Percentiles rank a stretch among this genome's conserved stretches.
phyloP scores from a whole-genome alignment of 92 coral and sea anemone genomes.

The Parazoanthus darwini region DNA sequence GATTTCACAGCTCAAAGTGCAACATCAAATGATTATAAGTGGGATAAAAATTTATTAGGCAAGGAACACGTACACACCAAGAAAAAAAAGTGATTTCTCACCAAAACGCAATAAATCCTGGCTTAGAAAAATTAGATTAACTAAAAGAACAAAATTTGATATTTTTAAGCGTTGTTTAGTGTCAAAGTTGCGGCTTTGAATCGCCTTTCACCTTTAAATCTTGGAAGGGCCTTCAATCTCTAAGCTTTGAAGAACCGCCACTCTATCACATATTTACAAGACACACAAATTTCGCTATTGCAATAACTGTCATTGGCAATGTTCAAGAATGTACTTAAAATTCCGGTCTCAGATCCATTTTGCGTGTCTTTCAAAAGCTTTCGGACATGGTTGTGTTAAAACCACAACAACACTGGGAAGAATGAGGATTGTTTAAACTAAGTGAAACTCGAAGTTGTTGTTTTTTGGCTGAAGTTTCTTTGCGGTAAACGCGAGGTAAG shows the following conservation, averaged over 20 bases:
- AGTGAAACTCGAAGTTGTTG: neutral
- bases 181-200: neutral
- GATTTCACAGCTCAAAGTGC: neutral
- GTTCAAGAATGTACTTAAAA: neutral
- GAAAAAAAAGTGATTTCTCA: neutral
- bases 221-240: neutral
- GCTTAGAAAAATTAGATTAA: neutral
- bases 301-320: neutral
- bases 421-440: neutral
- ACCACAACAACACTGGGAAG: neutral
- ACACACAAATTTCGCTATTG: too few relatives aligned
- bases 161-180: neutral
- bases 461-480: neutral
- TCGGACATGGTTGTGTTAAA: neutral
- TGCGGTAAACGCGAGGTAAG: neutral
- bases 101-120: neutral
- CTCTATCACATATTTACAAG: neutral
- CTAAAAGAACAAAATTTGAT: too few relatives aligned
- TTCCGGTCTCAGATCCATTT: neutral
- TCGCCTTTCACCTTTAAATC: neutral
- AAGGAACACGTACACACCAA: neutral
- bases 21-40: neutral
- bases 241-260: neutral
- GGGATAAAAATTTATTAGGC: neutral
- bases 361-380: neutral